Evolutionary conservation across 2,797 vertebrate species (phyloP).

Genomic region (Pyrocephalus nanus): DNA sequence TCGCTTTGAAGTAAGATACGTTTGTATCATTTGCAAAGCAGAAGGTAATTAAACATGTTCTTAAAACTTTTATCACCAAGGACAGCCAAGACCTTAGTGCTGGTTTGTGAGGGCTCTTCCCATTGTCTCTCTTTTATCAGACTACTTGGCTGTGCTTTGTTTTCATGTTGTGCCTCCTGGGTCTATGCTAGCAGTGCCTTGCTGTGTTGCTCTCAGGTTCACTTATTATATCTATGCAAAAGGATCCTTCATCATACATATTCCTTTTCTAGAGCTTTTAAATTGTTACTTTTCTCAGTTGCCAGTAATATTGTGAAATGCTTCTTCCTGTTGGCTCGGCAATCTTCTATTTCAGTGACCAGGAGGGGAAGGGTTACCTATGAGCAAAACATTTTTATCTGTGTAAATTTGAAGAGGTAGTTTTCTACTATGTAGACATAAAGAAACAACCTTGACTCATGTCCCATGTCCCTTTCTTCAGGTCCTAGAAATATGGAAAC

Average conservation of each 20-base stretch:
- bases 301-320: not conserved
- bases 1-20: not conserved
- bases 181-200: not conserved
- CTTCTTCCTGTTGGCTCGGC: not conserved
- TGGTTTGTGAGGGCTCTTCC: not conserved
- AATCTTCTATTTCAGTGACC: not conserved
- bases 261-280: not conserved
- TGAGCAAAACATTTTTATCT: not conserved
- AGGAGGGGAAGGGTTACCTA: not conserved
- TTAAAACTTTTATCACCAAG: not conserved
- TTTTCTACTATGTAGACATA: slow-evolving; percentile 32
- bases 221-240: not conserved
- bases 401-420: not conserved
- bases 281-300: not conserved
- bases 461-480: not conserved
- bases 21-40: not conserved
- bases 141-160: not conserved
- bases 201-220: not conserved
- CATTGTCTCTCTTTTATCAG: not conserved
- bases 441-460: not conserved
- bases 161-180: not conserved
- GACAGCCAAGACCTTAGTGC: not conserved
- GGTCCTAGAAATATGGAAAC: not conserved
- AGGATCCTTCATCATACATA: not conserved
- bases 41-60: not conserved